Conservation (phyloP, 2,797 vertebrate species). For the Brachyrhaphis roseni region DNA sequence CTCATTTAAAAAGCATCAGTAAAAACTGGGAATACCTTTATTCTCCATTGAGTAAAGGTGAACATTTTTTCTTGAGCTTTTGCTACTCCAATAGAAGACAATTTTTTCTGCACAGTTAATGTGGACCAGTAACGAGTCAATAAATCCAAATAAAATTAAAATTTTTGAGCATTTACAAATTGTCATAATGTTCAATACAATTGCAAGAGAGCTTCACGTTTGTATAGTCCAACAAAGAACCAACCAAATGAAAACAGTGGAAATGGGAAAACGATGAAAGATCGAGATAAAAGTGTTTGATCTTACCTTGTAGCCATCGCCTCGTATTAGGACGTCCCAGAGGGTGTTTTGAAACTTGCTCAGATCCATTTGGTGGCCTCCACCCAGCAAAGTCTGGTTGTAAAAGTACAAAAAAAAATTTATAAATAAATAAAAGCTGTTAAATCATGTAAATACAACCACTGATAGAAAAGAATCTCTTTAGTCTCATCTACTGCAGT, state of each 20-base stretch:
- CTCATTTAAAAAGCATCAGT: background rate
- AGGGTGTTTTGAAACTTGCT: slow-evolving; percentile 65
- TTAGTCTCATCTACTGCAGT: slow-evolving; percentile 15
- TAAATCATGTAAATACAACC: background rate
- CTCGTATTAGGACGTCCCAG: slow-evolving; percentile 64
- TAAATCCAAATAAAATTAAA: background rate
- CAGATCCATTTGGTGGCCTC: slow-evolving; percentile 60
- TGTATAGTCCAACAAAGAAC: background rate
- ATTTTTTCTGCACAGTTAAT: background rate
- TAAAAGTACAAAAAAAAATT: slow-evolving; percentile 5
- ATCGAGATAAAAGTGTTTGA: background rate
- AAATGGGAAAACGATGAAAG: background rate
- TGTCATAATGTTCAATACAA: no score
- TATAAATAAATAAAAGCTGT: slow-evolving; percentile 8
- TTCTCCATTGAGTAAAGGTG: background rate
- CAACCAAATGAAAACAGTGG: background rate
- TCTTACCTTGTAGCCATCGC: slow-evolving; percentile 68
- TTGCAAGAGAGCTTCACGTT: background rate
- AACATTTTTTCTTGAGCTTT: background rate
- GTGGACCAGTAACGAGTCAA: background rate
- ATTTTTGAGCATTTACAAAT: background rate
- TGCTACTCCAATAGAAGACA: background rate
- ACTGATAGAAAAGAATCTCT: background rate
- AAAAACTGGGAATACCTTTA: no score
- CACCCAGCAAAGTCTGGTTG: slow-evolving; percentile 70